Conservation (phyloP, 2,888 invertebrate genomes). For the Poecilobothrus nobilitatus region DNA sequence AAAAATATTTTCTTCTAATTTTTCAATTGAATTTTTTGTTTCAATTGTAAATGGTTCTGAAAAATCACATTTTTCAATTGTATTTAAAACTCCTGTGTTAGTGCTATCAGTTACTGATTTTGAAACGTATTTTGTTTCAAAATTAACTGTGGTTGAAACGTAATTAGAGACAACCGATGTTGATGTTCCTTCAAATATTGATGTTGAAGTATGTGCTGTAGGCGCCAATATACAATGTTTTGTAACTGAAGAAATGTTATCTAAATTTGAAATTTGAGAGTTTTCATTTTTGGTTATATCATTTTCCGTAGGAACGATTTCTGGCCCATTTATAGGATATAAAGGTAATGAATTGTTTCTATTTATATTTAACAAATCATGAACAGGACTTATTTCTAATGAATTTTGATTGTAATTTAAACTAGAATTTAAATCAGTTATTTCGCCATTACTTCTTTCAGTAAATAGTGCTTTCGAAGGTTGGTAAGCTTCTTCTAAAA, state of each 20-base stretch:
- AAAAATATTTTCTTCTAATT: background rate
- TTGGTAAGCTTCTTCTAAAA: background rate
- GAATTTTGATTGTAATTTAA: conserved; percentile 28
- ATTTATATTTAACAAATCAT: conserved; percentile 40
- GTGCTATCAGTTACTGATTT: background rate
- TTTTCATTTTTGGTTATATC: background rate
- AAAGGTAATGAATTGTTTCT: conserved; percentile 31
- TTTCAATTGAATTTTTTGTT: background rate
- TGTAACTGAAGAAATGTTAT: background rate
- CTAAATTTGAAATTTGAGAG: background rate
- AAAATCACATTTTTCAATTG: background rate
- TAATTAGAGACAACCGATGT: background rate
- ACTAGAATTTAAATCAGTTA: background rate
- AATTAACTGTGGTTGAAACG: background rate
- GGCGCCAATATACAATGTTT: background rate
- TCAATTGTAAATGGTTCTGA: background rate
- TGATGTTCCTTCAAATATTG: conserved; percentile 6
- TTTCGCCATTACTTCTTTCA: background rate
- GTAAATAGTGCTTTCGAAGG: background rate
- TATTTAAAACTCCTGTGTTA: background rate
- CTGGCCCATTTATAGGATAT: background rate
- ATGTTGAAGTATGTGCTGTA: background rate
- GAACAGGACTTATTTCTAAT: conserved; percentile 39
- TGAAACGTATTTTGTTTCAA: background rate
- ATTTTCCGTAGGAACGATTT: background rate